Conservation (phyloP, 1,140 invertebrate genomes). For the Ceratina australensis region DNA sequence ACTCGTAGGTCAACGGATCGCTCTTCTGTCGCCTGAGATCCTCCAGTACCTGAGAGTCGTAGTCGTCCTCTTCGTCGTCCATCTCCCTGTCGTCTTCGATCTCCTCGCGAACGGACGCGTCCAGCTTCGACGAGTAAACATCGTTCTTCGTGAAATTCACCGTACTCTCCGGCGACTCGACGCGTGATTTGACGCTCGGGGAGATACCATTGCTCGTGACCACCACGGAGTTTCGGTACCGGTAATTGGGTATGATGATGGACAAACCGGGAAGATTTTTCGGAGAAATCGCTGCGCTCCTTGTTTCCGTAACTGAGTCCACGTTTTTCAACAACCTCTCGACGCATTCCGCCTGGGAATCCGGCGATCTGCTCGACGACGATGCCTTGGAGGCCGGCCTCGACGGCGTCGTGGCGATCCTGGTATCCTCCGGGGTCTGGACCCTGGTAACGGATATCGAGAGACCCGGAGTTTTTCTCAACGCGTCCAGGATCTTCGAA, state of each 20-base stretch:
- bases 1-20: slow-evolving; percentile 47
- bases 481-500: slow-evolving; percentile 70
- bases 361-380: slow-evolving; percentile 69
- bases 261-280: slow-evolving; percentile 61
- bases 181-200: slow-evolving; percentile 57
- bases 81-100: slow-evolving; percentile 61
- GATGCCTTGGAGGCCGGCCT: slow-evolving; percentile 60
- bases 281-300: slow-evolving; percentile 21
- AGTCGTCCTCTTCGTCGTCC: slow-evolving; percentile 66
- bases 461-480: slow-evolving; percentile 73
- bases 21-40: slow-evolving; percentile 56
- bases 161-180: slow-evolving; percentile 72
- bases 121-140: slow-evolving; percentile 39
- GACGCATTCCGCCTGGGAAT: slow-evolving; percentile 69
- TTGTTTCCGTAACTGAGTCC: slow-evolving; percentile 17
- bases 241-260: slow-evolving; percentile 67
- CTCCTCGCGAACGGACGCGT: slow-evolving; percentile 44
- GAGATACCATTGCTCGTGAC: slow-evolving; percentile 41
- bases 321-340: slow-evolving; percentile 51
- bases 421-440: slow-evolving; percentile 49
- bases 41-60: slow-evolving; percentile 64
- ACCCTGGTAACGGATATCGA: slow-evolving; percentile 71
- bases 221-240: slow-evolving; percentile 47
- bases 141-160: slow-evolving; percentile 63
- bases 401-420: not conserved